Evolutionary conservation across 2,888 invertebrate species (phyloP).

Genomic region (Eupithecia subumbrata): DNA sequence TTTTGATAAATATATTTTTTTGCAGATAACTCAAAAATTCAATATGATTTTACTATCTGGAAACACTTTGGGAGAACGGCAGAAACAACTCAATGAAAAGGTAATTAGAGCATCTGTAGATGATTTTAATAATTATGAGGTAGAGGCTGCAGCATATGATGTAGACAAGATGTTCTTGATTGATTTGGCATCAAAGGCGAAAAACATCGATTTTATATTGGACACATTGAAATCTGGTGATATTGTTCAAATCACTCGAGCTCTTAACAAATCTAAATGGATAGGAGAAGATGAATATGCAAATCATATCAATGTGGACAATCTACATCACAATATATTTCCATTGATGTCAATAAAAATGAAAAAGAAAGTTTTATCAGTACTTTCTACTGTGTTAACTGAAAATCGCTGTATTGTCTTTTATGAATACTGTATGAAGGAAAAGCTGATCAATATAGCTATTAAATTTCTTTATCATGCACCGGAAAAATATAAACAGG

Average conservation of each 20-base stretch:
- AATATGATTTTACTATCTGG: slow-evolving; percentile 56
- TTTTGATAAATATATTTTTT: slow-evolving; percentile 24
- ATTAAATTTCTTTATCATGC: slow-evolving; percentile 60
- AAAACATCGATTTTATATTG: slow-evolving; percentile 60
- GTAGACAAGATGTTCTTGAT: slow-evolving; percentile 67
- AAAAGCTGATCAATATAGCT: slow-evolving; percentile 50
- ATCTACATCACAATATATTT: slow-evolving; percentile 61
- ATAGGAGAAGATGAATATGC: slow-evolving; percentile 56
- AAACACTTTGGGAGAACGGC: slow-evolving; percentile 54
- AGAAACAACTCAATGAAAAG: slow-evolving; percentile 55
- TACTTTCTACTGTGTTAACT: slow-evolving; percentile 53
- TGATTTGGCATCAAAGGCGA: slow-evolving; percentile 64
- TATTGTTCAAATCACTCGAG: slow-evolving; percentile 60
- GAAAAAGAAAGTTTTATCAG: slow-evolving; percentile 60
- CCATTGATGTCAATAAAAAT: slow-evolving; percentile 67
- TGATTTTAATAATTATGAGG: slow-evolving; percentile 52
- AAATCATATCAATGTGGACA: slow-evolving; percentile 55
- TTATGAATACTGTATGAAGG: slow-evolving; percentile 56
- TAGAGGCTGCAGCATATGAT: slow-evolving; percentile 53
- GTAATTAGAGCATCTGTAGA: slow-evolving; percentile 50
- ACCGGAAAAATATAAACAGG: slow-evolving; percentile 57
- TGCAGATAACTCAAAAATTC: slow-evolving; percentile 35
- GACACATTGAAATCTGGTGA: slow-evolving; percentile 65
- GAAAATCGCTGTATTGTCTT: slow-evolving; percentile 54
- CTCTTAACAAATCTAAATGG: slow-evolving; percentile 61